Conservation (phyloP, 2,888 invertebrate species). For the Dicyrtoma fusca region DNA sequence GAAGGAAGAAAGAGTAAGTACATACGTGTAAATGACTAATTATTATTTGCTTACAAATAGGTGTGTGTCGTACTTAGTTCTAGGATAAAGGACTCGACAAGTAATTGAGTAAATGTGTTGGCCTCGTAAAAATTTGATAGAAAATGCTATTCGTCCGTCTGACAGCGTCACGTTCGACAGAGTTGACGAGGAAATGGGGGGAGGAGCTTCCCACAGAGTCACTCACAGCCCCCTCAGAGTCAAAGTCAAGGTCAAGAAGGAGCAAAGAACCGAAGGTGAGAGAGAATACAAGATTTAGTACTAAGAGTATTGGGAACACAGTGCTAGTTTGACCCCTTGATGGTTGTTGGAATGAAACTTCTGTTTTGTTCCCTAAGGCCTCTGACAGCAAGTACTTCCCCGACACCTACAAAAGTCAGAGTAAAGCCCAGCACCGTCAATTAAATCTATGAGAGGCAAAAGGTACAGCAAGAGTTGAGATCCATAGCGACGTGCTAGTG, state of each 20-base stretch:
- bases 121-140: constrained; percentile 2
- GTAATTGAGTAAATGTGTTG: background rate
- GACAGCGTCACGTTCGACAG: background rate
- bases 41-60: too few relatives aligned
- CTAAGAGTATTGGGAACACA: constrained; percentile 9
- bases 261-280: constrained; percentile 4
- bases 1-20: too few relatives aligned
- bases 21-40: too few relatives aligned
- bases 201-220: background rate
- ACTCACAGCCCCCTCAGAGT: background rate
- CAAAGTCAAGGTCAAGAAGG: background rate
- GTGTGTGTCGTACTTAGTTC: background rate
- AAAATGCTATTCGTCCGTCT: background rate
- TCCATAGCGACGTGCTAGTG: too few relatives aligned
- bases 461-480: too few relatives aligned
- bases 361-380: constrained; percentile 41
- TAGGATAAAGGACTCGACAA: constrained; percentile 2
- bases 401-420: constrained; percentile 37
- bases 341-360: constrained; percentile 14
- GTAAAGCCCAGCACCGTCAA: too few relatives aligned
- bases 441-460: too few relatives aligned
- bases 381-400: constrained; percentile 44
- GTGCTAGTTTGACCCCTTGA: background rate
- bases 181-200: constrained; percentile 1
- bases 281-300: constrained; percentile 14